A percentile compares a stretch with the other conserved stretches of the same genome.
Evolutionary conservation across 2,888 invertebrate species (phyloP).

Genomic region (Ceratothoa steindachneri): DNA sequence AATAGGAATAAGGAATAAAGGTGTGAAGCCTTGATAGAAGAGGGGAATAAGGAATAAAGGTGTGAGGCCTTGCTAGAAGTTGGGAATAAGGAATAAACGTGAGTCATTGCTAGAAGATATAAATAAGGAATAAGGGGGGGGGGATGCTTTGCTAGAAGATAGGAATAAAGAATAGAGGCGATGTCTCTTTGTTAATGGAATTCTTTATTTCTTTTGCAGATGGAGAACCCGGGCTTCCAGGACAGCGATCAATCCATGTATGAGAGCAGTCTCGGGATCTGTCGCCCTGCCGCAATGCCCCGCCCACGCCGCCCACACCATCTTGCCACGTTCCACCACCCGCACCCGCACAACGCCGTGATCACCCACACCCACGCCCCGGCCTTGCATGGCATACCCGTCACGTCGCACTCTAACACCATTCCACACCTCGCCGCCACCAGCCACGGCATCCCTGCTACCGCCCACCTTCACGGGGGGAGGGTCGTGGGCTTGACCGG

Average conservation of each 20-base stretch:
- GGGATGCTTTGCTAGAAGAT: too few species aligned
- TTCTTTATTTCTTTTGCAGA: conserved; percentile 25
- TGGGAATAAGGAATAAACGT: too few species aligned
- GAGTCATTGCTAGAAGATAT: too few species aligned
- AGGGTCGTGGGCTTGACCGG: not conserved
- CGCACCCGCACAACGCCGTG: conserved; percentile 5
- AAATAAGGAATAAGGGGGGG: too few species aligned
- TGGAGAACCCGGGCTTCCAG: conserved; percentile 46
- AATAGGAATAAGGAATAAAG: too few species aligned
- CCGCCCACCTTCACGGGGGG: conserved; percentile 15
- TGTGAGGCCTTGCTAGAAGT: too few species aligned
- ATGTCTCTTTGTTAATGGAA: too few species aligned
- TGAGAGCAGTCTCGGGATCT: conserved; percentile 29
- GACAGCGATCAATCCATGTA: conserved; percentile 45
- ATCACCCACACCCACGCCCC: conserved; percentile 9
- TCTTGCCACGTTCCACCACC: conserved; percentile 17
- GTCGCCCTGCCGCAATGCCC: conserved; percentile 29
- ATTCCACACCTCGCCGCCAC: not conserved
- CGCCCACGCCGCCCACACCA: conserved; percentile 28
- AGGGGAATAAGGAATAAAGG: too few species aligned
- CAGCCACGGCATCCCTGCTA: conserved; percentile 14
- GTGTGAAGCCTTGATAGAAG: too few species aligned
- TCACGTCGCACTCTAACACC: conserved; percentile 14
- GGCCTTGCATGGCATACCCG: not conserved
- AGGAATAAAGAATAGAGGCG: too few species aligned